phyloP scores from a whole-genome alignment of 2,113 vertebrate species.

The Drymodes brunneopygia region DNA sequence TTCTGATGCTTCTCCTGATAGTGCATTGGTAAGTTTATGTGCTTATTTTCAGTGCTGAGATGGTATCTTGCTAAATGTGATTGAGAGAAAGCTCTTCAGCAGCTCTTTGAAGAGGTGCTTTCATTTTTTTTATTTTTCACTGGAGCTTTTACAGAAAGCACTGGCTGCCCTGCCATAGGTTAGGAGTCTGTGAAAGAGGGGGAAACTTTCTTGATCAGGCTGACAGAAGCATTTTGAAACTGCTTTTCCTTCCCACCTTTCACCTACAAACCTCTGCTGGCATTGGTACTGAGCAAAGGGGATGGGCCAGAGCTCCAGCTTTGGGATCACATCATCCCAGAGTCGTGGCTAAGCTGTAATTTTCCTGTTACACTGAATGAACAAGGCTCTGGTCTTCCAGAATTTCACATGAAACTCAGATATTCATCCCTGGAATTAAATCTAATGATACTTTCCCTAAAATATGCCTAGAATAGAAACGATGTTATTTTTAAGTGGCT shows the following conservation, averaged over 20 bases:
- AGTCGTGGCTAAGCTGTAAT: neutral
- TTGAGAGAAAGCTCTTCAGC: neutral
- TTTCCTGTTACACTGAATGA: neutral
- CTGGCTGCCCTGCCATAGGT: neutral
- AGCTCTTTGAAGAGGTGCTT: neutral
- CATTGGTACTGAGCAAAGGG: neutral
- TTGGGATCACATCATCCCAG: neutral
- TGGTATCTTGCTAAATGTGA: neutral
- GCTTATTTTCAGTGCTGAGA: neutral
- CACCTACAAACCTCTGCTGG: neutral
- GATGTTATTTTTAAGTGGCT: neutral
- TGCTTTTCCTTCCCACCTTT: neutral
- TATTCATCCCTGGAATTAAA: neutral
- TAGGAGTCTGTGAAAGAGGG: neutral
- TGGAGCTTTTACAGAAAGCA: neutral
- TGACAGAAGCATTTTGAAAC: neutral
- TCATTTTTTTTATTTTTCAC: neutral
- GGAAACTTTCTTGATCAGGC: neutral
- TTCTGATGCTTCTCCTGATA: neutral
- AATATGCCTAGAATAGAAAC: neutral
- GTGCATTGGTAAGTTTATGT: constrained; percentile 56
- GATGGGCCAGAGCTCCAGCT: neutral
- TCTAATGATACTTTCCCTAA: neutral
- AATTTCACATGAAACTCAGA: neutral
- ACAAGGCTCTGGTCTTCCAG: neutral